Percentiles rank a stretch among this genome's conserved stretches.
Evolutionary conservation across 2,888 invertebrate species (phyloP).

Genomic region (Oscheius sp.): DNA sequence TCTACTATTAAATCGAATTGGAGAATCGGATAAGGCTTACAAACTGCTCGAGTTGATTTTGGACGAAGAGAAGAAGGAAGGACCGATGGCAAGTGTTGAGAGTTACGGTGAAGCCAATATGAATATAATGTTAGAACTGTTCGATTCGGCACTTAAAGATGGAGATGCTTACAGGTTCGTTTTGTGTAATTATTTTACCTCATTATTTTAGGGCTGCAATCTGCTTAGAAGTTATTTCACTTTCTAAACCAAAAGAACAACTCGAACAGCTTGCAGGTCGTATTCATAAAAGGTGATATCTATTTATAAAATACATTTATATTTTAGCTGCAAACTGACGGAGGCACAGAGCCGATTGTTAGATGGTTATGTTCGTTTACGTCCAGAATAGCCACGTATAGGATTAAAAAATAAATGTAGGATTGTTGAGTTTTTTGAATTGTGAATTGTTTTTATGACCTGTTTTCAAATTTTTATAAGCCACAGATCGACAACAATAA

Average conservation of each 20-base stretch:
- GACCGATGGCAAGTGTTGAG: constrained; percentile 53
- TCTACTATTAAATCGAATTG: constrained; percentile 50
- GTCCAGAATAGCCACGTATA: constrained; percentile 37
- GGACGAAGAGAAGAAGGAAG: constrained; percentile 43
- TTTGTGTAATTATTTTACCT: neutral
- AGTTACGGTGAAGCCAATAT: constrained; percentile 37
- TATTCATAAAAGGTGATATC: constrained; percentile 44
- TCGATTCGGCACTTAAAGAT: constrained; percentile 51
- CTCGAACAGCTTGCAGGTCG: constrained; percentile 52
- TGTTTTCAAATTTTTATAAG: neutral
- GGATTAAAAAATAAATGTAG: too few species aligned
- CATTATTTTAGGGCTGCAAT: constrained; percentile 42
- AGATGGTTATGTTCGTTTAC: constrained; percentile 54
- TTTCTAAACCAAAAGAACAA: constrained; percentile 42
- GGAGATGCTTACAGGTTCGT: constrained; percentile 39
- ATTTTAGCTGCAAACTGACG: constrained; percentile 47
- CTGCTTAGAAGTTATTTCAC: constrained; percentile 54
- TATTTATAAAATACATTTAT: neutral
- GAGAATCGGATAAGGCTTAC: constrained; percentile 53
- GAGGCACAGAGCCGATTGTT: constrained; percentile 46
- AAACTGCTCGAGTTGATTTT: constrained; percentile 52
- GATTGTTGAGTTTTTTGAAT: constrained; percentile 26
- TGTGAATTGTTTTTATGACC: constrained; percentile 4
- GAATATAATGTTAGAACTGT: constrained; percentile 47
- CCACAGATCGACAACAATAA: constrained; percentile 15